A percentile compares a stretch with the other conserved stretches of the same genome.
phyloP scores from a whole-genome alignment of 2,113 vertebrate genomes.

The Pollimyrus isidori region DNA sequence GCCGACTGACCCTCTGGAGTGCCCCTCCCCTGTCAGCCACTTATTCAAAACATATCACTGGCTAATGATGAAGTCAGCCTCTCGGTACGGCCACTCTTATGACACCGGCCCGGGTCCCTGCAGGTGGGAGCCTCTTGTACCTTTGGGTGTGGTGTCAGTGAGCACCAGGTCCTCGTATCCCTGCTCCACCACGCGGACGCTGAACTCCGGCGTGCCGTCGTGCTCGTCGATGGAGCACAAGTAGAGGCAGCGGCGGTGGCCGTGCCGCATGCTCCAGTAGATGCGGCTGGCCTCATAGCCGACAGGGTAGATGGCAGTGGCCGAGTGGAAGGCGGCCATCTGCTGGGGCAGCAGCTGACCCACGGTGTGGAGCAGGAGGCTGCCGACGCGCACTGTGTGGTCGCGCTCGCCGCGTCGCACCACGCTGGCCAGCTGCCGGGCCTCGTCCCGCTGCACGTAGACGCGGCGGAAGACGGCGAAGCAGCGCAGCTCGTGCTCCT shows the following conservation, averaged over 20 bases:
- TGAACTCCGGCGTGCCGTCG: conserved; percentile 69
- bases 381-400: conserved; percentile 90
- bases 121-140: conserved; percentile 51
- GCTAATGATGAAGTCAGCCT: neutral
- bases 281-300: conserved; percentile 87
- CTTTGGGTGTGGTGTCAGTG: conserved; percentile 76
- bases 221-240: conserved; percentile 83
- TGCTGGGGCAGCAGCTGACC: conserved; percentile 90
- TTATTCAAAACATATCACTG: neutral
- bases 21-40: neutral
- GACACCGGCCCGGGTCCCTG: neutral
- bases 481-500: conserved; percentile 83
- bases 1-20: neutral
- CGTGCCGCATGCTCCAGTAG: conserved; percentile 90
- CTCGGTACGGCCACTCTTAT: neutral
- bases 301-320: conserved; percentile 78
- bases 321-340: conserved; percentile 80
- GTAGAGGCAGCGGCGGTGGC: conserved; percentile 82
- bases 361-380: conserved; percentile 80
- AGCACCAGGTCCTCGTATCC: conserved; percentile 82
- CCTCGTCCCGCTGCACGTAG: conserved; percentile 86
- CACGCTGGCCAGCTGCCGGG: conserved; percentile 85
- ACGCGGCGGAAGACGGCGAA: conserved; percentile 90
- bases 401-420: conserved; percentile 84
- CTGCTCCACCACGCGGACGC: conserved; percentile 79